Evolutionary conservation across 2,888 invertebrate genomes (phyloP).

Genomic region (Pachycephus smyrnensis): DNA sequence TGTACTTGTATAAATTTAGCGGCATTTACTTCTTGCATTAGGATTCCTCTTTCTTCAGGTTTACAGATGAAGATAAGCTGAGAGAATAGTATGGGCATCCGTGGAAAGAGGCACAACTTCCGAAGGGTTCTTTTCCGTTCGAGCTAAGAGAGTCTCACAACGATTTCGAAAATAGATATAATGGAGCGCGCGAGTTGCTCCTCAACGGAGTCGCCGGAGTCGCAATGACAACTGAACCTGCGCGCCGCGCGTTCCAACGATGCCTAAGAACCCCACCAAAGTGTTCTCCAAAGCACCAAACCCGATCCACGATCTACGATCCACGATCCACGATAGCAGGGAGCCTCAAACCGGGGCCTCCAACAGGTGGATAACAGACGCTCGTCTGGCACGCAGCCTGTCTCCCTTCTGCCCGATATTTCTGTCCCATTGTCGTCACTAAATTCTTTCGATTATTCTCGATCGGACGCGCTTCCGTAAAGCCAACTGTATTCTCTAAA

Average conservation of each 20-base stretch:
- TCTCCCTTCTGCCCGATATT: too few relatives aligned
- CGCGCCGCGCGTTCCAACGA: conserved; percentile 23
- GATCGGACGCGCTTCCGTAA: too few relatives aligned
- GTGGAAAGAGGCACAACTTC: too few relatives aligned
- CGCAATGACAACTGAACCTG: conserved; percentile 57
- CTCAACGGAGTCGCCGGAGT: conserved; percentile 30
- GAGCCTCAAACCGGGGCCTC: conserved; percentile 27
- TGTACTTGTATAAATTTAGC: too few relatives aligned
- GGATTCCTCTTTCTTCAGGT: too few relatives aligned
- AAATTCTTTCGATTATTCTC: too few relatives aligned
- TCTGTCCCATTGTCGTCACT: too few relatives aligned
- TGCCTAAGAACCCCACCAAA: conserved; percentile 40
- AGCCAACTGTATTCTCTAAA: too few relatives aligned
- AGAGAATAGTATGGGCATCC: too few relatives aligned
- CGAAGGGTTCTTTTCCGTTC: neutral
- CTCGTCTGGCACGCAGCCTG: too few relatives aligned
- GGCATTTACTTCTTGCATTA: too few relatives aligned
- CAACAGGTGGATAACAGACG: conserved; percentile 25
- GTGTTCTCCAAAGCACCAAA: conserved; percentile 27
- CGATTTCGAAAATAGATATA: neutral
- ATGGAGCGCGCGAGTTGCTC: neutral
- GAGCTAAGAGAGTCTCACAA: neutral
- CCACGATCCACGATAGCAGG: conserved; percentile 13
- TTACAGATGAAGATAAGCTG: too few relatives aligned
- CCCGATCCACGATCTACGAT: conserved; percentile 9